Percentiles rank a stretch among this genome's conserved stretches.
Conservation (phyloP, 2,888 invertebrate species). For the Synergus japonicus region DNA sequence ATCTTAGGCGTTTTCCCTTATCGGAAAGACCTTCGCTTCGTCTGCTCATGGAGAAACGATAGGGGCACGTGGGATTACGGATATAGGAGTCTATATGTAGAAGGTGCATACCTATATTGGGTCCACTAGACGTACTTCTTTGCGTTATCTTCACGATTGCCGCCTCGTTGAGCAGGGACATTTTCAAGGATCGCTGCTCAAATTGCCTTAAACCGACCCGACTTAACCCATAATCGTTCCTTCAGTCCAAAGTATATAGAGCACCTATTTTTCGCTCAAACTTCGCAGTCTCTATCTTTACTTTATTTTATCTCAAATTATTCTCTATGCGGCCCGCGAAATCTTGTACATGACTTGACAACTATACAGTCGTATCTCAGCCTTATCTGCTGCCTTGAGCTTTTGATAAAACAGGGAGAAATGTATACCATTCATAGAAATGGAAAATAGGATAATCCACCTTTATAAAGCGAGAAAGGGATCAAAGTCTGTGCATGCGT, state of each 20-base stretch:
- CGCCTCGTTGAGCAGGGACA: slow-evolving; percentile 52
- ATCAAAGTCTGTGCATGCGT: no score
- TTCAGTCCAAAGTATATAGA: neutral
- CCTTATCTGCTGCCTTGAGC: no score
- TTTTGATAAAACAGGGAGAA: no score
- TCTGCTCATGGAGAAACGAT: slow-evolving; percentile 34
- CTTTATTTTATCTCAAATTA: slow-evolving; percentile 20
- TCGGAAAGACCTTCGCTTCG: slow-evolving; percentile 35
- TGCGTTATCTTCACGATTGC: slow-evolving; percentile 38
- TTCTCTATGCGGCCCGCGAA: neutral
- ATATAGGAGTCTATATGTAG: slow-evolving; percentile 24
- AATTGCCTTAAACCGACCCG: slow-evolving; percentile 40
- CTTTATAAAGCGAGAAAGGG: no score
- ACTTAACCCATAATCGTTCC: slow-evolving; percentile 37
- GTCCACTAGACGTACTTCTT: slow-evolving; percentile 29
- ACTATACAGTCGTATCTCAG: no score
- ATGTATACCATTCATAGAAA: no score
- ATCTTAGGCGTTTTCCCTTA: slow-evolving; percentile 31
- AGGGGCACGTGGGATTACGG: slow-evolving; percentile 32
- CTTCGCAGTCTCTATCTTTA: neutral
- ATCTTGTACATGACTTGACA: neutral
- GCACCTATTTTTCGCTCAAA: slow-evolving; percentile 14
- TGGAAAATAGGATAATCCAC: no score
- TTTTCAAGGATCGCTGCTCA: slow-evolving; percentile 51
- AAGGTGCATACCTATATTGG: slow-evolving; percentile 5